A percentile compares a stretch with the other conserved stretches of the same genome.
Conservation (phyloP, 1,140 invertebrate species). For the Conus betulinus region DNA sequence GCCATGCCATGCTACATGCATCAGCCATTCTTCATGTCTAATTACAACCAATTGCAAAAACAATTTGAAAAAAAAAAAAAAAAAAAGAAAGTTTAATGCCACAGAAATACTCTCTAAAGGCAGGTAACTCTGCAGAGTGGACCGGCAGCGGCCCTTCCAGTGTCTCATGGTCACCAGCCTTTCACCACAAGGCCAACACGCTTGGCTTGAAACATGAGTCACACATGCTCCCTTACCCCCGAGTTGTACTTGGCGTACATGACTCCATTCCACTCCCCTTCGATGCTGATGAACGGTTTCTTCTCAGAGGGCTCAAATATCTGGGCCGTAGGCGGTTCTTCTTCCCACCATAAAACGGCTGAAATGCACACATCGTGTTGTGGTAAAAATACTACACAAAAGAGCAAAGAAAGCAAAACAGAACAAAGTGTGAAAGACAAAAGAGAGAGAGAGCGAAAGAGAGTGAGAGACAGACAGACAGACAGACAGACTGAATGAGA, state of each 20-base stretch:
- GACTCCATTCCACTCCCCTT: slow-evolving; percentile 96
- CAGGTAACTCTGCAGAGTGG: too few relatives aligned
- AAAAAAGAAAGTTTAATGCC: too few relatives aligned
- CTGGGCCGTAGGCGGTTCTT: slow-evolving; percentile 76
- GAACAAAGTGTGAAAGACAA: neutral
- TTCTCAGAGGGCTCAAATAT: slow-evolving; percentile 84
- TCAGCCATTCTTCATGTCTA: too few relatives aligned
- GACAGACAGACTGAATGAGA: neutral
- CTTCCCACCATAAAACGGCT: slow-evolving; percentile 79
- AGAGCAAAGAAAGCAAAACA: neutral
- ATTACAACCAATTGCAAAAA: too few relatives aligned
- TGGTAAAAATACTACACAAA: too few relatives aligned
- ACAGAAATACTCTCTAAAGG: too few relatives aligned
- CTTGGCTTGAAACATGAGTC: too few relatives aligned
- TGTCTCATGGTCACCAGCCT: too few relatives aligned
- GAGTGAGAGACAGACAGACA: neutral
- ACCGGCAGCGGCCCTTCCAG: too few relatives aligned
- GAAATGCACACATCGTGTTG: neutral
- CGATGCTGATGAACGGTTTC: slow-evolving; percentile 90
- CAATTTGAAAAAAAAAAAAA: too few relatives aligned
- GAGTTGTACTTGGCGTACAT: slow-evolving; percentile 90
- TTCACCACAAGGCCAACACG: too few relatives aligned
- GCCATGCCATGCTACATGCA: too few relatives aligned
- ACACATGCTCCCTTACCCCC: slow-evolving; percentile 77
- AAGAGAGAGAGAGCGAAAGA: neutral